Percentiles rank a stretch among this genome's conserved stretches.
Evolutionary conservation across 2,113 vertebrate species (phyloP).

Genomic region (Pyrgilauda ruficollis): DNA sequence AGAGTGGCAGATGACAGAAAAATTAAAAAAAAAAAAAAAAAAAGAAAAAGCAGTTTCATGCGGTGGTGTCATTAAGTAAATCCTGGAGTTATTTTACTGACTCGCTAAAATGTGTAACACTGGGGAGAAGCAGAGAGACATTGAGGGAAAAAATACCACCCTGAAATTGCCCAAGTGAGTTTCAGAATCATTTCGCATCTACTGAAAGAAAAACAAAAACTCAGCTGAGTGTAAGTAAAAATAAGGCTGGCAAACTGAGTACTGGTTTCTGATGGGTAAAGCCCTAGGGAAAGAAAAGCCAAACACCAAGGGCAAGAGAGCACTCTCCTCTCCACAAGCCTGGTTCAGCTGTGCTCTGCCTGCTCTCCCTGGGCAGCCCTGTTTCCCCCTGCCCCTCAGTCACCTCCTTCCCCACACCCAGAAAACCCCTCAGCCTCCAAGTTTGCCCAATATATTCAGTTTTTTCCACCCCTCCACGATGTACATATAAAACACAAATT

Average conservation of each 20-base stretch:
- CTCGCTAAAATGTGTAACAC: background rate
- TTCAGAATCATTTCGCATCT: background rate
- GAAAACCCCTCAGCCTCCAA: background rate
- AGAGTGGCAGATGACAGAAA: background rate
- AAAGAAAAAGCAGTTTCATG: background rate
- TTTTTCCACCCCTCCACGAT: background rate
- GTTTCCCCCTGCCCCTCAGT: background rate
- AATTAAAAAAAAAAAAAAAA: too few species aligned
- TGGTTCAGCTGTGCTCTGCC: fast-evolving
- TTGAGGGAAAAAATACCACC: background rate
- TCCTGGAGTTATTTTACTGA: background rate
- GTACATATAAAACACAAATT: background rate
- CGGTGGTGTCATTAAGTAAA: background rate
- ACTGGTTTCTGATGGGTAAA: background rate
- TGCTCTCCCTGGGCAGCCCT: background rate
- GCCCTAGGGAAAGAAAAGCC: background rate
- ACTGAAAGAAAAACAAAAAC: background rate
- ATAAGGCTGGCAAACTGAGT: background rate
- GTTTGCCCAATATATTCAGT: background rate
- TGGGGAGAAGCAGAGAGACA: background rate
- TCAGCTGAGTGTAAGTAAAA: background rate
- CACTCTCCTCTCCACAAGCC: background rate
- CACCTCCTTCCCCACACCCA: background rate
- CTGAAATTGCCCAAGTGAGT: background rate
- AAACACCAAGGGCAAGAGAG: background rate